phyloP scores from a whole-genome alignment of 2,113 vertebrate genomes.

The Axis porcinus region DNA sequence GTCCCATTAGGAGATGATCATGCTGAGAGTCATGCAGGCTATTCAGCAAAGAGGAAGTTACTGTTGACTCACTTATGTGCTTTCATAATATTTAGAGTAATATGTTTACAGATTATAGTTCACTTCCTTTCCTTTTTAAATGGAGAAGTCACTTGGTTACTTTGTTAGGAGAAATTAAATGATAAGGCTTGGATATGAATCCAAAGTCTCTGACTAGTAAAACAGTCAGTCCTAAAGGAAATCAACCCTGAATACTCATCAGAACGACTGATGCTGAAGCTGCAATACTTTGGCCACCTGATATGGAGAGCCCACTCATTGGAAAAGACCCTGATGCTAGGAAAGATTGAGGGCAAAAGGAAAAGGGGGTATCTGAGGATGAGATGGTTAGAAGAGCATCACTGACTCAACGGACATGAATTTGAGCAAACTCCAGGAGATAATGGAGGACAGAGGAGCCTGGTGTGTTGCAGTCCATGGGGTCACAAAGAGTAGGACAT shows the following conservation, averaged over 20 bases:
- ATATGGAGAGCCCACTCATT: neutral
- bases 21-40: neutral
- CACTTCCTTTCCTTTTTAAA: constrained; percentile 1
- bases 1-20: neutral
- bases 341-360: neutral
- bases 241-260: neutral
- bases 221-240: neutral
- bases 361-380: neutral
- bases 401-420: neutral
- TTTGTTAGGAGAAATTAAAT: neutral
- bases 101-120: neutral
- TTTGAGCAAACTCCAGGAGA: neutral
- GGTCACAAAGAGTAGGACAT: neutral
- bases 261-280: neutral
- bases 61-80: neutral
- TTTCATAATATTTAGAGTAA: constrained; percentile 8
- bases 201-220: neutral
- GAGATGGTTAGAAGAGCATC: neutral
- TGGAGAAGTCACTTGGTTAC: neutral
- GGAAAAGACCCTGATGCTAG: neutral
- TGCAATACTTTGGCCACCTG: neutral
- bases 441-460: neutral
- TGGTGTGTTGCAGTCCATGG: neutral
- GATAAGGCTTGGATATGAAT: neutral
- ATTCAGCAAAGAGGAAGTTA: neutral